Evolutionary conservation across 2,888 invertebrate species (phyloP).

Genomic region (Antitype chi): DNA sequence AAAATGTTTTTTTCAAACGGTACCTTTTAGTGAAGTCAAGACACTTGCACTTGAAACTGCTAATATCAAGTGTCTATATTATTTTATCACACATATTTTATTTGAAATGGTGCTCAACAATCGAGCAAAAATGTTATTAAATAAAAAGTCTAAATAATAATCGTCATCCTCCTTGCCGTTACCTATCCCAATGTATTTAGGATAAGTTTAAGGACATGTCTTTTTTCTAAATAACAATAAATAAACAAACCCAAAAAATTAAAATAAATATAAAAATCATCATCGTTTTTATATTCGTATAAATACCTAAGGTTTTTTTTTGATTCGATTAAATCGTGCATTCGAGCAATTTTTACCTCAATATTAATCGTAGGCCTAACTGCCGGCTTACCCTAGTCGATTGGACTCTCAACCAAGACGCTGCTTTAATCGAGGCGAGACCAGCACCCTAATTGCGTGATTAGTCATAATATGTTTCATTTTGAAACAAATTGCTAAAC

Average conservation of each 20-base stretch:
- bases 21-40: conserved; percentile 16
- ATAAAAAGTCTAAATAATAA: background rate
- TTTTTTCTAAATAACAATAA: background rate
- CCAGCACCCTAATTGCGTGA: too few species aligned
- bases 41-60: background rate
- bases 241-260: background rate
- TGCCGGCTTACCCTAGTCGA: background rate
- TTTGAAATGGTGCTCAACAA: background rate
- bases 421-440: background rate
- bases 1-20: background rate
- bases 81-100: conserved; percentile 7
- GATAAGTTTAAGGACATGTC: background rate
- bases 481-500: too few species aligned
- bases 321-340: background rate
- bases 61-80: conserved; percentile 1
- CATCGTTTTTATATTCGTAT: background rate
- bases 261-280: background rate
- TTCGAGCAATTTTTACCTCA: background rate
- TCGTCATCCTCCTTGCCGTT: background rate
- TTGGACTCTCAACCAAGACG: background rate
- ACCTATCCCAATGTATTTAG: background rate
- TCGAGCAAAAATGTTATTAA: background rate
- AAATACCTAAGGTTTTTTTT: background rate
- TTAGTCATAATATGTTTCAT: too few species aligned
- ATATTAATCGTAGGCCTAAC: background rate